Conservation (phyloP, 1,140 invertebrate species). For the Cydia splendana region DNA sequence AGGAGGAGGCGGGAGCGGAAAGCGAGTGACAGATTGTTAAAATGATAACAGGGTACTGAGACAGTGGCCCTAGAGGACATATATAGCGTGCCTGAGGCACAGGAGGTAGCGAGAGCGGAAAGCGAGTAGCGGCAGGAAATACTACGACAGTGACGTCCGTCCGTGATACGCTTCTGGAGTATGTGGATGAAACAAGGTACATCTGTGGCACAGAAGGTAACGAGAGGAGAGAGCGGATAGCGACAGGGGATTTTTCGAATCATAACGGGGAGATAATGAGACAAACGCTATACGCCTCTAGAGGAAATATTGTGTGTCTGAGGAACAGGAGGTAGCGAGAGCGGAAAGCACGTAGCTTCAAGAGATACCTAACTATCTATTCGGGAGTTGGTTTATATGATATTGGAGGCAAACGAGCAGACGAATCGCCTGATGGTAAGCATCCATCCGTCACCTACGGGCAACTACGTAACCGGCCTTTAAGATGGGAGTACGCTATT, state of each 20-base stretch:
- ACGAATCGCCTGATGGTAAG: no score
- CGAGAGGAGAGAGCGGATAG: neutral
- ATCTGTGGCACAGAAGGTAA: neutral
- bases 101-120: neutral
- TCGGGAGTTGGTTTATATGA: no score
- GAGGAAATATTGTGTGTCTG: conserved; percentile 13
- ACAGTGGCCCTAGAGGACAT: conserved; percentile 12
- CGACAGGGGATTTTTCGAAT: no score
- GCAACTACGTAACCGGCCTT: no score
- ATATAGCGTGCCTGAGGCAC: neutral
- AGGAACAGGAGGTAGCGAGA: neutral
- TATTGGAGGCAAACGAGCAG: no score
- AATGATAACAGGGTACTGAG: no score
- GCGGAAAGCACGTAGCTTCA: neutral
- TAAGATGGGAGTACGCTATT: no score
- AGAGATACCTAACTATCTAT: no score
- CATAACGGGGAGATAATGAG: conserved; percentile 18
- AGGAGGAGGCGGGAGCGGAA: neutral
- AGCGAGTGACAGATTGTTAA: neutral
- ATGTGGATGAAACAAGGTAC: neutral
- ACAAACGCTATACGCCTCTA: conserved; percentile 25
- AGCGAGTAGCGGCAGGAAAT: neutral
- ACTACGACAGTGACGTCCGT: no score
- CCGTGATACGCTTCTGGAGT: neutral
- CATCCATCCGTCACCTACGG: no score